Evolutionary conservation across 2,888 invertebrate genomes (phyloP).

Genomic region (Reticulitermes lucifugus): DNA sequence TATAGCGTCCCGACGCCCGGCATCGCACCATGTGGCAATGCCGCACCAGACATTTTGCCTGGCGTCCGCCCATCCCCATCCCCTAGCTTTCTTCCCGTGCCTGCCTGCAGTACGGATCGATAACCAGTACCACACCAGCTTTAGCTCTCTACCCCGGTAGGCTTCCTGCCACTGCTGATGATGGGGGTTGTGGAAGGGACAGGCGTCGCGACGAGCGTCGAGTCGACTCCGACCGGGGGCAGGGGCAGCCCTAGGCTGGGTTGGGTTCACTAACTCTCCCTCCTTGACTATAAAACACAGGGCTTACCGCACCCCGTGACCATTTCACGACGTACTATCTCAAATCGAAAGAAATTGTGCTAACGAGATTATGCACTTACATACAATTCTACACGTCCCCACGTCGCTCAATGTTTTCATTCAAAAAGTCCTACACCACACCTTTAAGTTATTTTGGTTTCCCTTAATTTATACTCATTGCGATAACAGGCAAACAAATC

Average conservation of each 20-base stretch:
- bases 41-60: constrained; percentile 28
- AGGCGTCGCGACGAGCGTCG: constrained; percentile 8
- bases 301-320: too few relatives aligned
- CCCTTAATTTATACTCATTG: too few relatives aligned
- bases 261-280: background rate
- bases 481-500: too few relatives aligned
- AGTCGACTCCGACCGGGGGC: background rate
- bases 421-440: too few relatives aligned
- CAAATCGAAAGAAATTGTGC: too few relatives aligned
- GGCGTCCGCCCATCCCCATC: background rate
- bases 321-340: too few relatives aligned
- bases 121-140: constrained; percentile 3
- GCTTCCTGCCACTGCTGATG: background rate
- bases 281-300: background rate
- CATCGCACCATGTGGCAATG: constrained; percentile 8
- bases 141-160: background rate
- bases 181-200: background rate
- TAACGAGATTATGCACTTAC: too few relatives aligned
- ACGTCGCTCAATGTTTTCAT: too few relatives aligned
- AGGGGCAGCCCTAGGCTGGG: too few relatives aligned
- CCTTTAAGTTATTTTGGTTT: too few relatives aligned
- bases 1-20: background rate
- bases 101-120: constrained; percentile 12
- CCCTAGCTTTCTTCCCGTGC: too few relatives aligned
- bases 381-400: too few relatives aligned